Conservation (phyloP, 2,888 invertebrate species). For the Drosophila suboccidentalis region DNA sequence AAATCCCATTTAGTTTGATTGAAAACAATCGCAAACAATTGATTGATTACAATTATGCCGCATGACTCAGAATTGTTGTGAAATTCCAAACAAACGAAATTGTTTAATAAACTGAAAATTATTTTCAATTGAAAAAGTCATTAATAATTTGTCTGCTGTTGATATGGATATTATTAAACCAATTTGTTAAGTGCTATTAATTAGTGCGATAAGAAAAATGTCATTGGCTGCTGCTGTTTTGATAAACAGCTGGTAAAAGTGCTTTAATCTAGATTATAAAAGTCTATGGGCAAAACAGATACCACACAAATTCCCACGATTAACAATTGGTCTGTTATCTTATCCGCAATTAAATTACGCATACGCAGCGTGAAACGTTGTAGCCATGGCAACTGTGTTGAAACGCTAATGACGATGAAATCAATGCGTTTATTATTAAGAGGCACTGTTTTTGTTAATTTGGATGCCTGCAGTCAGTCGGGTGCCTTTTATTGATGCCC, state of each 20-base stretch:
- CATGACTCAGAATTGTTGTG: conserved; percentile 26
- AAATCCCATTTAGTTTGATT: conserved; percentile 13
- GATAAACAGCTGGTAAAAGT: conserved; percentile 9
- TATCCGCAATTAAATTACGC: conserved; percentile 51
- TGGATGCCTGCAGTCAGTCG: no score
- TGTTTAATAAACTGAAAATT: conserved; percentile 1
- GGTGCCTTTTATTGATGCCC: conserved; percentile 9
- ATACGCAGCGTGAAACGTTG: conserved; percentile 37
- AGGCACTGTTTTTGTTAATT: conserved; percentile 9
- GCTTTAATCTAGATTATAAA: conserved; percentile 12
- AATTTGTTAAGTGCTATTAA: conserved; percentile 27
- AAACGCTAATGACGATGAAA: conserved; percentile 58
- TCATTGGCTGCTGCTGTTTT: neutral
- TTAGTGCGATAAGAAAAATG: conserved; percentile 32
- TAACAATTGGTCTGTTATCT: conserved; percentile 13
- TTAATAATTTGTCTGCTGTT: neutral
- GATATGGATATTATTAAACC: conserved; percentile 12
- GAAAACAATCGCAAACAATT: conserved; percentile 9
- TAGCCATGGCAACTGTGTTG: conserved; percentile 18
- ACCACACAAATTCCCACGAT: conserved; percentile 35
- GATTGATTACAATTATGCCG: conserved; percentile 21
- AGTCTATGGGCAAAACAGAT: neutral
- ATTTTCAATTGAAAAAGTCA: conserved; percentile 13
- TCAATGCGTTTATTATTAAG: conserved; percentile 46
- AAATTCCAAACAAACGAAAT: conserved; percentile 19